These are phyloP conservation scores for Urosaurus nigricauda DNA, from an alignment of 2,797 vertebrate species.

Conservation along the genomic window DNA sequence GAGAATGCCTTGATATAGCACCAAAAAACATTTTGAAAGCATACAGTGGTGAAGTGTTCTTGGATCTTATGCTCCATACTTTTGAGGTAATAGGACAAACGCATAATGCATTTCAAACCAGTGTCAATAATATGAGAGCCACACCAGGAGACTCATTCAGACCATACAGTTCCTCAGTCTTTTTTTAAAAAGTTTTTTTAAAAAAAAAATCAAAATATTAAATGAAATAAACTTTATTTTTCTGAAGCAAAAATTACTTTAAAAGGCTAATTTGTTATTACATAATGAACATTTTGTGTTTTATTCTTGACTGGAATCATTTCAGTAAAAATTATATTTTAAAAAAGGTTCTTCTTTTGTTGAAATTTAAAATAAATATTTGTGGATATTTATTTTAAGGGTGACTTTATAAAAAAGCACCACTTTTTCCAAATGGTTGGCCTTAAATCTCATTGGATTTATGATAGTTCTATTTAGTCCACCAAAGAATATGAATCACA, in stretches of 20 bases:
- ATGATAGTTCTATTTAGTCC: conserved; percentile 1
- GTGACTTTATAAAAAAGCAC: neutral
- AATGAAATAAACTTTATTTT: neutral
- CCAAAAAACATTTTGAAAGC: conserved; percentile 29
- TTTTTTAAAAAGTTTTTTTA: neutral
- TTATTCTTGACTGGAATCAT: neutral
- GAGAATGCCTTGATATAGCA: neutral
- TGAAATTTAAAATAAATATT: neutral
- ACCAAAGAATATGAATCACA: neutral
- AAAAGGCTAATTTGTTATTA: neutral
- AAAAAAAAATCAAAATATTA: neutral
- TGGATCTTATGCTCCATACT: conserved; percentile 5
- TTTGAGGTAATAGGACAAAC: conserved; percentile 36
- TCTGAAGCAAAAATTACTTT: neutral
- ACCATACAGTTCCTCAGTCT: neutral
- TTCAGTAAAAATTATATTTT: neutral
- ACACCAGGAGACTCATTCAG: conserved; percentile 39
- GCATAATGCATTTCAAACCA: neutral
- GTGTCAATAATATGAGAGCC: conserved; percentile 31
- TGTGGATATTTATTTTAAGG: neutral
- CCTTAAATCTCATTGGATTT: neutral
- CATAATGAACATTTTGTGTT: neutral
- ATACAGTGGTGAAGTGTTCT: neutral
- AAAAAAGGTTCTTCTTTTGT: neutral
- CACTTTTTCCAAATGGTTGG: neutral